Evolutionary conservation across 2,797 vertebrate species (phyloP).

Genomic region (Lophotriccus pileatus): DNA sequence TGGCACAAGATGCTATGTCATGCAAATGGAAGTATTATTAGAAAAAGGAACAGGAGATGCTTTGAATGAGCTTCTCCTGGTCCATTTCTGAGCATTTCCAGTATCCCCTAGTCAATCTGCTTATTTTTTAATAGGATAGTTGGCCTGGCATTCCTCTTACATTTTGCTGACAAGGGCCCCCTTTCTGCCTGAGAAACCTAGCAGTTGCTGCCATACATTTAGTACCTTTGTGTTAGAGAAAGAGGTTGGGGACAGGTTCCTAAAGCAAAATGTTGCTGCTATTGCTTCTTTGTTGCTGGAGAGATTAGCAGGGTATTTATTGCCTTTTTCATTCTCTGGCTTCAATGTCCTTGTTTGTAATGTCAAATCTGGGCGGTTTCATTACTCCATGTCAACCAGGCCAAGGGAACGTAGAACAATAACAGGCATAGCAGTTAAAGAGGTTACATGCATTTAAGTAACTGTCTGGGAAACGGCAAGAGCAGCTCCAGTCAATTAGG

Average conservation of each 20-base stretch:
- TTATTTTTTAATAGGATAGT: neutral
- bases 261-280: neutral
- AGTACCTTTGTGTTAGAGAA: neutral
- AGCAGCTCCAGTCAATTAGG: neutral
- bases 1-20: neutral
- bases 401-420: neutral
- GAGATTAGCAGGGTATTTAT: constrained; percentile 17
- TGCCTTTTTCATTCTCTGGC: neutral
- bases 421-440: neutral
- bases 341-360: neutral
- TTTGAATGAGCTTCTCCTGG: neutral
- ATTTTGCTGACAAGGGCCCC: neutral
- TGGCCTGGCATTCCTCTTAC: neutral
- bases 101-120: neutral
- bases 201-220: fast-evolving
- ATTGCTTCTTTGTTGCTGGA: constrained; percentile 6
- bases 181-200: neutral
- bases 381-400: neutral
- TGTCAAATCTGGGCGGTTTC: neutral
- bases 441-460: neutral
- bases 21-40: neutral
- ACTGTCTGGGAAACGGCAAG: neutral
- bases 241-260: neutral
- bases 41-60: neutral
- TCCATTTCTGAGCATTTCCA: neutral